Base-by-base conservation (phyloP, 2,888 invertebrate species). In the Aplocera efformata region DNA sequence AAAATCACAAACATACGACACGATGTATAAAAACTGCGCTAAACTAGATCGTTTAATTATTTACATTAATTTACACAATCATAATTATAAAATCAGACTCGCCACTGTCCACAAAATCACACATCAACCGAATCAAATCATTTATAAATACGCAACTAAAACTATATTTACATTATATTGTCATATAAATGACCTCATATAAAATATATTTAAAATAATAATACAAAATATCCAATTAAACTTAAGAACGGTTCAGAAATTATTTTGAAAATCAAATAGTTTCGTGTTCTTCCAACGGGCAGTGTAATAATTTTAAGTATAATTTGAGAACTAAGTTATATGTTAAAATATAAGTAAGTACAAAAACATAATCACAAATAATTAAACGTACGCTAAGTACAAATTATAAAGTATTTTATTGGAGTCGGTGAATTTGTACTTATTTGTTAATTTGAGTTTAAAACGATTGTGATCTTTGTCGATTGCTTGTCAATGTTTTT, bases 91-190 rank as follows among this genome's bases (percentile, higher is more conserved):
- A 56, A 56, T 49, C 58, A 60, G 50, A 53, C 64, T 50, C 51
- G 58, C 57, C 63, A 52, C 57, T 46, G 50, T 52, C 48, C 58
- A 57, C 42, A 55, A 55, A 61, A 27, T 57, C 70, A 67, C 64
- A 58, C 68, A 58, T 58, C 61, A 57, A 61, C 54, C 67, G 64
- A 64, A 62, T 40, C 35, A 65, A 72, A 72, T 68, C 13, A 17
- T 17, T 5, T 69, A 76, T 75, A 77, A 74, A 73, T 77, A 77
- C 62, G 61, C 58, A 61, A 63, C 56, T 69, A 63, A 73, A 73
- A 63, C 71, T 79, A 81, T 83, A 84, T 84, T 72, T 84, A 84
- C 83, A 82, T 48, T 66, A 71, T 27, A 67, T 63, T 65, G 74
- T 75, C 78, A 79, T 69, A 60, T 61, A 25, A 52, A 69, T 63